A percentile compares a stretch with the other conserved stretches of the same genome.
Evolutionary conservation across 2,888 invertebrate genomes (phyloP).

Genomic region (Glaucopsyche alexis): DNA sequence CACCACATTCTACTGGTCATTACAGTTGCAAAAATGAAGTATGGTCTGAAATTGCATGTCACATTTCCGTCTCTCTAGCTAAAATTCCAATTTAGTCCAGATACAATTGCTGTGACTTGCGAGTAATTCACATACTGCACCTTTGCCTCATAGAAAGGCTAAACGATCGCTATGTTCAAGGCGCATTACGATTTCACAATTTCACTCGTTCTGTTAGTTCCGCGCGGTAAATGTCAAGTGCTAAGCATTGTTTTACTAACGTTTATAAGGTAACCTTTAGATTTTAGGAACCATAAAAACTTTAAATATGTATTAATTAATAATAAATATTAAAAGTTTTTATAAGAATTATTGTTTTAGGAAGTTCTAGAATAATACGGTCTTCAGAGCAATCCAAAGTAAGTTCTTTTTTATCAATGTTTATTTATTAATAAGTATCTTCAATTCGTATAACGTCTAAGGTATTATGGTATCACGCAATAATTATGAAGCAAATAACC

Average conservation of each 20-base stretch:
- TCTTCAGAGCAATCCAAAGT: not conserved
- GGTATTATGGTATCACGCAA: conserved; percentile 1
- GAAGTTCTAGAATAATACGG: not conserved
- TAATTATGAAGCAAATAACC: conserved; percentile 20
- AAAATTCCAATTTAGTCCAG: not conserved
- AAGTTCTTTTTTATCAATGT: not conserved
- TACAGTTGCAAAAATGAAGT: no score
- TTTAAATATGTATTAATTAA: no score
- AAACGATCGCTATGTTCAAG: conserved; percentile 5
- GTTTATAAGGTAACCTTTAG: not conserved
- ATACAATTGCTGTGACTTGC: not conserved
- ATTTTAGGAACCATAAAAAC: no score
- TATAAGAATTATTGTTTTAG: not conserved
- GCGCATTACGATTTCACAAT: conserved; percentile 24
- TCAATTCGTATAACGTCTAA: not conserved
- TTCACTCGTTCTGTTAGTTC: conserved; percentile 12
- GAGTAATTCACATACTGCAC: not conserved
- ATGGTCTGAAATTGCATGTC: no score
- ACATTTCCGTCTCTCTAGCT: no score
- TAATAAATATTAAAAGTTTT: not conserved
- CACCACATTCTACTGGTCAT: not conserved
- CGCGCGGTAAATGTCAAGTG: conserved; percentile 16
- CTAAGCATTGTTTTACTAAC: not conserved
- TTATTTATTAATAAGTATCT: not conserved
- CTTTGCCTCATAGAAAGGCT: conserved; percentile 26